These are phyloP conservation scores for Brachyistius frenatus DNA, from an alignment of 2,113 vertebrate species.

Conservation along the genomic window DNA sequence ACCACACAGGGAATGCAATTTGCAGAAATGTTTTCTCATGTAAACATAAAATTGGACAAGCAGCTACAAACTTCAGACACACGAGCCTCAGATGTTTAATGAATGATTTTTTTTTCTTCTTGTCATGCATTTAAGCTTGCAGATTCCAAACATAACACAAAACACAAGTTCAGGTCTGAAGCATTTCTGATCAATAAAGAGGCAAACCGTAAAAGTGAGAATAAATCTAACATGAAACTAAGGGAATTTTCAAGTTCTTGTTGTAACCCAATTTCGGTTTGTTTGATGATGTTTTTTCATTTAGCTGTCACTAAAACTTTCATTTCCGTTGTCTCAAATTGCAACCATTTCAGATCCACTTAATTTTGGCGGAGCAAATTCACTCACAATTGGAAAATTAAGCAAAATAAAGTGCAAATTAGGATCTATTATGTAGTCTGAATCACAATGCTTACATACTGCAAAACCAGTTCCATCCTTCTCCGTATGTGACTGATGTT, in stretches of 20 bases:
- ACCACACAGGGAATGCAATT: slow-evolving; percentile 18
- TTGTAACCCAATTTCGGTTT: not conserved
- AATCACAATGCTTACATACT: not conserved
- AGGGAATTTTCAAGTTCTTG: not conserved
- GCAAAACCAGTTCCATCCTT: not conserved
- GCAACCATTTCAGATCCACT: not conserved
- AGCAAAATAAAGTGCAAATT: not conserved
- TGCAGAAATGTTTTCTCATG: slow-evolving; percentile 29
- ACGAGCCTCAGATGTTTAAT: slow-evolving; percentile 10
- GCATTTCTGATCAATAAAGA: not conserved
- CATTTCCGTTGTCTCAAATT: not conserved
- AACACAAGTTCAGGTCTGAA: slow-evolving; percentile 11
- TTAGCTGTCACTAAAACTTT: not conserved
- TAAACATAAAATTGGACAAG: slow-evolving; percentile 37
- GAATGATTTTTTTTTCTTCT: slow-evolving; percentile 25
- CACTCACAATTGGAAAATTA: not conserved
- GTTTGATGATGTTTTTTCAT: too few relatives aligned
- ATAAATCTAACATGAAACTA: not conserved
- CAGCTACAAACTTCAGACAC: slow-evolving; percentile 28
- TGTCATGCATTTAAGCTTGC: not conserved
- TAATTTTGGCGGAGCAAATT: not conserved
- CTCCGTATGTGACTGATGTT: not conserved
- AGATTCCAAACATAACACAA: slow-evolving; percentile 10
- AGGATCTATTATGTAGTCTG: not conserved
- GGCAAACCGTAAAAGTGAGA: not conserved